Base-by-base conservation (phyloP, 2,888 invertebrate species). In the Macrosiphum euphorbiae region DNA sequence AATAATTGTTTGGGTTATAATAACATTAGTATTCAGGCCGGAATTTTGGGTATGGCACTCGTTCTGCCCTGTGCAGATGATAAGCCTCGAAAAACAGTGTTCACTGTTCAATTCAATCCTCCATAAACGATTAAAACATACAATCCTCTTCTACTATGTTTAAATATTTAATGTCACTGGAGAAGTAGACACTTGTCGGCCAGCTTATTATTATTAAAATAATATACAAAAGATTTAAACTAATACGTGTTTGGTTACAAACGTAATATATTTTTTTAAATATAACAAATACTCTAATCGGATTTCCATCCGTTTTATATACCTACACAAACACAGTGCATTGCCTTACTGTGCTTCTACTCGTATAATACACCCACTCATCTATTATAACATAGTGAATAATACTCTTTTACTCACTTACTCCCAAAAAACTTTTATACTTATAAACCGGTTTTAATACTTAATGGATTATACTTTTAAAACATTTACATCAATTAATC, bases 21-120 rank as follows among this genome's bases (percentile, higher is more conserved):
- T 88, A 92, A 88, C 92, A 92, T 92, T 92, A 88, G 92, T 92
- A 92, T 92, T 88, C 92, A 92, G 41, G 28, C 92, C 87, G 92
- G 67, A 88, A 67, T 92, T 92, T 88, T 41, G 92, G 92, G 88
- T n/a, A 88, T n/a, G 58, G 67, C 47, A 24, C 16, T 61, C 35
- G 92, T 92, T 87, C 8, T 85, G 61, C 50, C 52, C 88, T 28
- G 55, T 20, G 50, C 67, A 52, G 52, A 92, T n/a, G 67, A 92
- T 92, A 92, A 67, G 67, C 52, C 88, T 44, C 88, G 87, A 92
- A 88, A 92, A 92, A 92, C 44, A 67, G 67, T 44, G 67, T 92
- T 88, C 88, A n/a, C 92, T 11, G 41, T 88, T 88, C 87, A 87
- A 87, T 87, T 86, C 92, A 61, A 92, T 92, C 61, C 61, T 85